Conservation (phyloP, 2,797 vertebrate species). For the Uromys caudimaculatus region DNA sequence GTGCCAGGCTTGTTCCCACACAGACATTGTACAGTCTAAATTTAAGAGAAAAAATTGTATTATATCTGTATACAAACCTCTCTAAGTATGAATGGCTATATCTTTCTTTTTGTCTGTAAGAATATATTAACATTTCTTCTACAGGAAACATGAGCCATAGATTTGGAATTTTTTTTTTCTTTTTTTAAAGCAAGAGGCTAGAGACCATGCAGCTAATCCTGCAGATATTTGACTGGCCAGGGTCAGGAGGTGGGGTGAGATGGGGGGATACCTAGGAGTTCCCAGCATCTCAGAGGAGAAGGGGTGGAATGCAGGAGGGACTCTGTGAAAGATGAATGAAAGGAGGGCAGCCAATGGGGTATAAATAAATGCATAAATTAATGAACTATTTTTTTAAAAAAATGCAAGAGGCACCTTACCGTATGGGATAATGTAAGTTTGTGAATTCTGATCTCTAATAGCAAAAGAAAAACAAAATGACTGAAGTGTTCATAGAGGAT, state of each 20-base stretch:
- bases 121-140: not conserved
- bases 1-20: too few species aligned
- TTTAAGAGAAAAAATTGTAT: not conserved
- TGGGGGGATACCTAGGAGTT: too few species aligned
- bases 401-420: too few species aligned
- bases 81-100: too few species aligned
- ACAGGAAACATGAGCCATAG: too few species aligned
- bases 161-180: not conserved
- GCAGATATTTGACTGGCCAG: not conserved
- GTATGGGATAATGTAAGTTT: not conserved
- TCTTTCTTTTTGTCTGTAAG: not conserved
- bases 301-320: not conserved
- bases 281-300: too few species aligned
- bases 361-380: not conserved
- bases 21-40: not conserved
- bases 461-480: not conserved
- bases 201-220: not conserved
- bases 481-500: not conserved
- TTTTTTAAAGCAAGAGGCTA: not conserved
- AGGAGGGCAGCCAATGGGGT: not conserved
- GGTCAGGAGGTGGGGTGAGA: too few species aligned
- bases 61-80: not conserved
- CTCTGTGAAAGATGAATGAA: not conserved
- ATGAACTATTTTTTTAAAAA: not conserved
- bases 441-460: not conserved